A percentile compares a stretch with the other conserved stretches of the same genome.
These are phyloP conservation scores for Nyctereutes procyonoides DNA, from an alignment of 2,113 vertebrate species.

Conservation along the genomic window DNA sequence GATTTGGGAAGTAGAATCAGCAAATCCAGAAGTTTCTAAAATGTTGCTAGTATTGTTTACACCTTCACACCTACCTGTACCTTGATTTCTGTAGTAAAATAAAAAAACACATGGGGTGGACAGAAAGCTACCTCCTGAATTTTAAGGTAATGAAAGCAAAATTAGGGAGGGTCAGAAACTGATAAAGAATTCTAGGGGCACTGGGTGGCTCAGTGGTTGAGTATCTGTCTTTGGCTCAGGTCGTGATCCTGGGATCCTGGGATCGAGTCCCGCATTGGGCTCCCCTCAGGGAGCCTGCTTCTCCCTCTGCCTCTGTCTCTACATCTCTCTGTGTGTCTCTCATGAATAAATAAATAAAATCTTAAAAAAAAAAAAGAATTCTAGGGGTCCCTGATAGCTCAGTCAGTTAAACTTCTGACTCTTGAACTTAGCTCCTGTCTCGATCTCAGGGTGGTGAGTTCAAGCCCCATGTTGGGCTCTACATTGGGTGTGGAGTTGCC, in stretches of 20 bases:
- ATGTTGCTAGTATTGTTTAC: background rate
- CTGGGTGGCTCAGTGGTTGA: background rate
- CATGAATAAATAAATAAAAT: no score
- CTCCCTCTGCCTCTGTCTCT: no score
- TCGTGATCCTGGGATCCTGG: no score
- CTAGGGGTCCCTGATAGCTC: background rate
- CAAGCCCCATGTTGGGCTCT: background rate
- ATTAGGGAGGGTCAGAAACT: background rate
- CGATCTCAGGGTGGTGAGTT: background rate
- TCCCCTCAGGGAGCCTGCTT: no score
- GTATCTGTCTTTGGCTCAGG: no score
- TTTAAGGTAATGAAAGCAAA: background rate
- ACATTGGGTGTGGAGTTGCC: background rate
- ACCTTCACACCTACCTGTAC: background rate
- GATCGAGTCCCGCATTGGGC: no score
- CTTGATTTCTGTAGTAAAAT: background rate
- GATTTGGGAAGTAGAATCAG: background rate
- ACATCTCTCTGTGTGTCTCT: no score
- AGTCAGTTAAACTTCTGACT: background rate
- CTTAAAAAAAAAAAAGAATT: background rate
- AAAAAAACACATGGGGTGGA: background rate
- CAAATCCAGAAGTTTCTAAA: background rate
- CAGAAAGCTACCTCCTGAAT: background rate
- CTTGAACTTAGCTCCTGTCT: background rate
- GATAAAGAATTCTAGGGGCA: background rate